Evolutionary conservation across 2,797 vertebrate genomes (phyloP).

Genomic region (Catamblyrhynchus diadema): DNA sequence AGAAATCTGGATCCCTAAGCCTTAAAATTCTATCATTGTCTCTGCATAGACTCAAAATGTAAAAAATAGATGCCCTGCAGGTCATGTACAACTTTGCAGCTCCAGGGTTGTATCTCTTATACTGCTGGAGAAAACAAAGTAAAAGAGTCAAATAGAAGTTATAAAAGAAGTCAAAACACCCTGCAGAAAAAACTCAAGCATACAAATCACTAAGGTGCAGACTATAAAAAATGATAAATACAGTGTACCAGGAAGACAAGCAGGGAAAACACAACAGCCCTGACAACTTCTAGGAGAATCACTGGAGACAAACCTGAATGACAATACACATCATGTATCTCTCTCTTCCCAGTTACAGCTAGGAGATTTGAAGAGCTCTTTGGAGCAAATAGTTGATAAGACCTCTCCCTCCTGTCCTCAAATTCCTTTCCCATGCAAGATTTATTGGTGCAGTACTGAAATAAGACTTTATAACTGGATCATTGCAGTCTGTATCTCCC

Average conservation of each 20-base stretch:
- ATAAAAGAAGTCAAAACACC: neutral
- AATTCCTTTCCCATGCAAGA: neutral
- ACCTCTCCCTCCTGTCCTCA: neutral
- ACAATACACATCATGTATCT: fast-evolving
- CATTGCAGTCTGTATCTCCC: neutral
- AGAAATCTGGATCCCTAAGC: neutral
- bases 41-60: neutral
- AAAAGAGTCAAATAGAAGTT: neutral
- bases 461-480: neutral
- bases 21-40: neutral
- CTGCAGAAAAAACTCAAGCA: neutral
- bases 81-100: neutral
- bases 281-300: neutral
- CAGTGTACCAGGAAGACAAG: neutral
- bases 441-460: neutral
- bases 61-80: neutral
- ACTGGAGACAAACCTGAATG: neutral
- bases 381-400: neutral
- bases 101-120: neutral
- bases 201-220: neutral
- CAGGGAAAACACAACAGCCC: neutral
- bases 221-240: neutral
- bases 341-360: neutral
- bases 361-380: neutral
- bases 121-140: neutral